Percentiles rank a stretch among this genome's conserved stretches.
Evolutionary conservation across 2,797 vertebrate genomes (phyloP).

Genomic region (Gallirallus australis): DNA sequence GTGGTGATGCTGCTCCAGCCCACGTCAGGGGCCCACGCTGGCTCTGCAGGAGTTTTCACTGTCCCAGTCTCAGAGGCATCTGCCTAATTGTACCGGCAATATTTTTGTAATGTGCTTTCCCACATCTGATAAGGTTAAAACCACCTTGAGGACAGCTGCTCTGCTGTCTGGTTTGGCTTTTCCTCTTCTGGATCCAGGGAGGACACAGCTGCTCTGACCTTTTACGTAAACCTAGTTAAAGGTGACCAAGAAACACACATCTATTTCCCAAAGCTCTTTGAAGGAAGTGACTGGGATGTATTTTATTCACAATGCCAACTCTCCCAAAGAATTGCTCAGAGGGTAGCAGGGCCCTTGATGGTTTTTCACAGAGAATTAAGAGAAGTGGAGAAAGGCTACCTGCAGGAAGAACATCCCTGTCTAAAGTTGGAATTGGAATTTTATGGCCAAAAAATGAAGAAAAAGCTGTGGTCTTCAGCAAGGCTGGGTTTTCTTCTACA

Average conservation of each 20-base stretch:
- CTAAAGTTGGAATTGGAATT: background rate
- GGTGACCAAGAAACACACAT: background rate
- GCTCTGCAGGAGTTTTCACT: background rate
- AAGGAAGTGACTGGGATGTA: background rate
- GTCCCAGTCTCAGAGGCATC: background rate
- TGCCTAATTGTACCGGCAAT: background rate
- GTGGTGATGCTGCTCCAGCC: background rate
- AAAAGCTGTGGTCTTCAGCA: background rate
- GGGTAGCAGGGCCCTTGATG: background rate
- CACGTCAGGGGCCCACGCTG: fast-evolving
- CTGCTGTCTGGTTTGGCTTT: background rate
- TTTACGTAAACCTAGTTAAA: background rate
- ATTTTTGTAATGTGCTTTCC: background rate
- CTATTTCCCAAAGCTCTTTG: background rate
- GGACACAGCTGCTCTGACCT: slow-evolving; percentile 38
- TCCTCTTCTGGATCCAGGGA: background rate
- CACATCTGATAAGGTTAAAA: slow-evolving; percentile 40
- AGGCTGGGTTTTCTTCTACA: fast-evolving
- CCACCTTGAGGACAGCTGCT: slow-evolving; percentile 60
- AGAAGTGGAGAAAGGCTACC: background rate
- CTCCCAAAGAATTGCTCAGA: background rate
- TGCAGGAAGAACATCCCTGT: background rate
- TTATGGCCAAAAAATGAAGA: background rate
- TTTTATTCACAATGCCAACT: background rate
- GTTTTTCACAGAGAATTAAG: background rate